Evolutionary conservation across 1,140 invertebrate species (phyloP).

Genomic region (Augochlora pura): DNA sequence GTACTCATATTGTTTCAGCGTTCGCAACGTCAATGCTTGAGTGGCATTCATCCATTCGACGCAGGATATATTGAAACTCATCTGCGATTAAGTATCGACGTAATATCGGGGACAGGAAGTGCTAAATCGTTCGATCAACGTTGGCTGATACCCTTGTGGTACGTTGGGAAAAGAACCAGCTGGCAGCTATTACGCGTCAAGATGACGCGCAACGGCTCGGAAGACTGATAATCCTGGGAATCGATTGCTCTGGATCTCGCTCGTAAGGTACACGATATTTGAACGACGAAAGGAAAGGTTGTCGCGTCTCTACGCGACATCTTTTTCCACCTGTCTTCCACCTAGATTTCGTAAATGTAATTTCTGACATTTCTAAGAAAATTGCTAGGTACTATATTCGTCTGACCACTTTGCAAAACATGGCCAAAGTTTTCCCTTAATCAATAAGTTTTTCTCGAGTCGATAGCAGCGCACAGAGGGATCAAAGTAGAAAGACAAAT

Average conservation of each 20-base stretch:
- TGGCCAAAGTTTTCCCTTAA: not conserved
- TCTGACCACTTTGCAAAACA: not conserved
- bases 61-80: not conserved
- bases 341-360: no score
- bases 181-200: conserved; percentile 19
- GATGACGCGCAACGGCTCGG: conserved; percentile 1
- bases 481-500: not conserved
- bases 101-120: conserved; percentile 10
- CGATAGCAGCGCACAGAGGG: not conserved
- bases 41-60: not conserved
- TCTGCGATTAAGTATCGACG: conserved; percentile 28
- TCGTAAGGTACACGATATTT: not conserved
- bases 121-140: conserved; percentile 24
- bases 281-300: not conserved
- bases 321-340: no score
- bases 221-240: not conserved
- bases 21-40: not conserved
- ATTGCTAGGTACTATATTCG: no score
- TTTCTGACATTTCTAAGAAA: no score
- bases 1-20: no score
- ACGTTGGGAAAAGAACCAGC: conserved; percentile 28
- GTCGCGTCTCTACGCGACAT: not conserved
- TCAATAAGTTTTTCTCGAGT: no score
- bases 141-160: conserved; percentile 18
- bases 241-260: conserved; percentile 9